Evolutionary conservation across 2,888 invertebrate genomes (phyloP), one percentile per base, ranked within the genome.

Genomic region (Artemia sinica): DNA sequence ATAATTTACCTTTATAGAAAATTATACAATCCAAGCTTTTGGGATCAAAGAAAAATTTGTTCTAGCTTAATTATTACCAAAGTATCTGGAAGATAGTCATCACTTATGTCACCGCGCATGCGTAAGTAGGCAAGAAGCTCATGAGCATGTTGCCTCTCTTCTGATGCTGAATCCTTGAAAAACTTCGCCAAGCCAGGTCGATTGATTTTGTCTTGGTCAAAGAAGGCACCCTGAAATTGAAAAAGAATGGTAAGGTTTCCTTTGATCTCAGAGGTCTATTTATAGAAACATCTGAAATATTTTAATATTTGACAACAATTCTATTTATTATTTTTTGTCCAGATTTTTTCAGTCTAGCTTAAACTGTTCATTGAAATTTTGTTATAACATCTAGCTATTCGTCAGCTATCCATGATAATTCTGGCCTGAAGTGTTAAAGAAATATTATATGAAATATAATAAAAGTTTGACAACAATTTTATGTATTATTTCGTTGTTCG

Each of bases 101-200:
- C 58, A 9, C 58, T 58, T 8, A 58, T 70, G 58, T 51, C 50
- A 51, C 80, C 79, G 76, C 94, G 84, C 88, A 90, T 89, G 68
- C 89, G 83, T 71, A 93, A 79, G 78, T 94, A 94, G 71, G 89
- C 86, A 70, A 94, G 88, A 50, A 95, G 81, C 77, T 89, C 89
- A 75, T 87, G 85, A 1, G 91, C 92, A 76, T 95, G 94, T 70
- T 87, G 85, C 68, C 92, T 83, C 78, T 95, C 94, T 77, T 94
- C 94, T 12, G 82, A 83, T 0, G 91, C 89, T 0, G 88, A 83
- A 2, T 88, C 85, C 76, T 91, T 86, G 82, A 93, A 93, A 74
- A 89, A 79, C 74, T 92, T 87, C 6, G 90, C 85, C 76, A 94
- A 90, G 10, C 93, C 94, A 5, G 90, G 91, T 70, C 91, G 84